Conservation (phyloP, 2,113 vertebrate species). For the Lynx canadensis region DNA sequence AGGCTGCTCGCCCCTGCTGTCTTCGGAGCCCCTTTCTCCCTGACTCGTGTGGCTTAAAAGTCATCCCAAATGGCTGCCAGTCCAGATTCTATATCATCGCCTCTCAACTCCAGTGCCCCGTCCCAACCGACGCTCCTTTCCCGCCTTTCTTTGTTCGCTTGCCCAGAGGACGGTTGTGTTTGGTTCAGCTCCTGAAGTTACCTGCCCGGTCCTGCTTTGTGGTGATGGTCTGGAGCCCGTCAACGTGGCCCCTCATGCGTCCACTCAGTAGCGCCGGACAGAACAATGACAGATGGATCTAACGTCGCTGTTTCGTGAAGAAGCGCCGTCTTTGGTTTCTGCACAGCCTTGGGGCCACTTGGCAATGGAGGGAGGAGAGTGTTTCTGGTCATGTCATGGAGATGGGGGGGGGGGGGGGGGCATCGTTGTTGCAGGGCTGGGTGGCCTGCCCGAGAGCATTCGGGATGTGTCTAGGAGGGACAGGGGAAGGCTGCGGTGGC, state of each 20-base stretch:
- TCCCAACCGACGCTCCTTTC: neutral
- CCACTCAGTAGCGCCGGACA: neutral
- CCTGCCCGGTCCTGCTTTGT: neutral
- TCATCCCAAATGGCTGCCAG: neutral
- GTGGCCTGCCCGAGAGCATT: neutral
- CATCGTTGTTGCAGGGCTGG: fast-evolving
- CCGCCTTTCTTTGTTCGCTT: neutral
- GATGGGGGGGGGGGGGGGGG: neutral
- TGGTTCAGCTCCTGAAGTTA: neutral
- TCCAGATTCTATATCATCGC: neutral
- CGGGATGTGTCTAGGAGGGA: fast-evolving
- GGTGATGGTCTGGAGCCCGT: neutral
- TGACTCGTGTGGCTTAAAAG: neutral
- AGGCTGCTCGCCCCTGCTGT: fast-evolving
- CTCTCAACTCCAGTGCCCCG: neutral
- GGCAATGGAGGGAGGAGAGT: neutral
- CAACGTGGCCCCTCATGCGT: neutral
- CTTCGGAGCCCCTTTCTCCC: neutral
- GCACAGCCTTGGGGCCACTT: neutral
- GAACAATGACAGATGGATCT: neutral
- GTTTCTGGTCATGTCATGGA: neutral
- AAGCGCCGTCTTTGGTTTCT: neutral
- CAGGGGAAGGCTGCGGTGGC: neutral
- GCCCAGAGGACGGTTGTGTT: neutral
- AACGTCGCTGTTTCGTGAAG: neutral